Conservation (phyloP, 2,888 invertebrate genomes). For the Torymus tubicola region DNA sequence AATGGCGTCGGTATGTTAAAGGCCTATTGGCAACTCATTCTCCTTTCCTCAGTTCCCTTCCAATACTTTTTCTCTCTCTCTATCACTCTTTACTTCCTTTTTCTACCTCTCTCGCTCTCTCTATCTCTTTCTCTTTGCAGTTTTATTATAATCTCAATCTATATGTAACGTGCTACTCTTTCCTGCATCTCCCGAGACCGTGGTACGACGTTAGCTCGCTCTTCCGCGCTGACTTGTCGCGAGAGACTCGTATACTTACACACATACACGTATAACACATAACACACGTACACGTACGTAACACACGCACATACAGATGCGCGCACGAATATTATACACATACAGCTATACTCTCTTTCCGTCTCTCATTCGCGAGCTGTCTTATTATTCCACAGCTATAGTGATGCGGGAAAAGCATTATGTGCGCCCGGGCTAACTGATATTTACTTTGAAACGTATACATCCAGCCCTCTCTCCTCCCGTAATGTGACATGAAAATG, state of each 20-base stretch:
- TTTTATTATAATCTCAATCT: slow-evolving; percentile 23
- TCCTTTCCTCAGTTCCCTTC: not conserved
- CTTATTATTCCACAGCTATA: not conserved
- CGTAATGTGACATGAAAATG: not conserved
- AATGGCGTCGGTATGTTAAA: slow-evolving; percentile 80
- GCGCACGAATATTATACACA: not conserved
- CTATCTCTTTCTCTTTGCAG: slow-evolving; percentile 8
- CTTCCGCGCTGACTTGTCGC: not conserved
- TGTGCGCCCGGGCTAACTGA: not conserved
- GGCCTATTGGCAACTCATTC: not conserved
- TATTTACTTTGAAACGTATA: not conserved
- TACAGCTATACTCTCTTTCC: not conserved
- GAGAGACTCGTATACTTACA: slow-evolving; percentile 7
- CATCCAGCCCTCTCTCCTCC: not conserved
- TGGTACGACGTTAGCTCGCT: slow-evolving; percentile 64
- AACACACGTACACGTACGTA: not conserved
- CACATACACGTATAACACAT: not conserved
- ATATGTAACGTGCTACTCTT: slow-evolving; percentile 59
- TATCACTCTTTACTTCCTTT: slow-evolving; percentile 29
- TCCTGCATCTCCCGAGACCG: slow-evolving; percentile 62
- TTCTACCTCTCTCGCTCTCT: not conserved
- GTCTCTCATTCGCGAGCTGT: slow-evolving; percentile 1
- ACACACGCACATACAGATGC: not conserved
- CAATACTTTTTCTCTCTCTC: slow-evolving; percentile 29
- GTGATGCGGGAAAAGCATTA: not conserved